Base-by-base conservation (phyloP, 2,888 invertebrate genomes). In the Lasioglossum calceatum region DNA sequence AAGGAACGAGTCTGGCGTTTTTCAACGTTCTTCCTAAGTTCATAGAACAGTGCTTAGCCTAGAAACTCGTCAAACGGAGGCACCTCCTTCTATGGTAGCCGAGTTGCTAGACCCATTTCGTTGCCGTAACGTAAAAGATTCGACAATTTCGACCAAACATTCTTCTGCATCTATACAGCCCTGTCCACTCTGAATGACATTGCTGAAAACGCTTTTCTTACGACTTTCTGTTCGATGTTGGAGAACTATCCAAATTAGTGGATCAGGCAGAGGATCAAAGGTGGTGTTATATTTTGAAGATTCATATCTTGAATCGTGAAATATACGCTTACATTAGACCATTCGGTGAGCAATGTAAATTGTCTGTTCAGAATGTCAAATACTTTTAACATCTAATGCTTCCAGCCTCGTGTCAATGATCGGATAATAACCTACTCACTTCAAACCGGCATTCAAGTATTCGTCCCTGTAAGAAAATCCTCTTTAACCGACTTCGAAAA, bases 11-110 rank as follows among this genome's bases (percentile, higher is more conserved):
- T 73, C 14, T 82, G 42, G 47, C 61, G 64, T 36, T 58, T 39
- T 42, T 80, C 47, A 27, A 64, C 23, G 16, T 47, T 47, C 73
- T 36, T 67, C 67, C 42, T 76, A 64, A 79, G 85, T 89, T 90
- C 85, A 73, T 77, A 87, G 86, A 86, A 82, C 88, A 86, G 85
- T 42, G 80, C 32, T 82, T 87, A 91, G 74, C 84, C 87, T 88
- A 88, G 81, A 90, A 85, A 89, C 86, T 84, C 39, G 76, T 84
- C 78, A 85, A 82, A 81, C 77, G 84, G 78, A 54, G 36, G 67
- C 73, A 71, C 61, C 58, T 61, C 73, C 32, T 73, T 47, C 19
- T 73, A 67, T 36, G 67, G 67, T 32, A 7, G 10, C 36, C 19
- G 32, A 36, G 67, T 32, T 36, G 10, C 67, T 19, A 67, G 67